Evolutionary conservation across 2,113 vertebrate genomes (phyloP).

Genomic region (Coracopsis vasa): DNA sequence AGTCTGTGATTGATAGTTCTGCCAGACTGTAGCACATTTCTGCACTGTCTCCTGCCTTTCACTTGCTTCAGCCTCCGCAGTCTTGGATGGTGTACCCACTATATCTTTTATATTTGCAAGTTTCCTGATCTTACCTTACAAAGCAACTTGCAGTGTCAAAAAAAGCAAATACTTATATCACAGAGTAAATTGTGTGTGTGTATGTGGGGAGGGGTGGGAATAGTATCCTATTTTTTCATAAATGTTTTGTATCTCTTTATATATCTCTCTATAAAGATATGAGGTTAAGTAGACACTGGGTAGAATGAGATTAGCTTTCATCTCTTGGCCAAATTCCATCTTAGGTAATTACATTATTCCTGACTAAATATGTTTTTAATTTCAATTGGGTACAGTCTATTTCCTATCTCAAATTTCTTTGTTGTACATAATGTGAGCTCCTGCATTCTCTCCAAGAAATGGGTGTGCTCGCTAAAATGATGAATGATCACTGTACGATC

Average conservation of each 20-base stretch:
- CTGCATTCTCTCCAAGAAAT: neutral
- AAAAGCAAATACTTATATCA: neutral
- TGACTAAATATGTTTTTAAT: constrained; percentile 20
- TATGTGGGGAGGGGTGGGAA: neutral
- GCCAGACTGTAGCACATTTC: neutral
- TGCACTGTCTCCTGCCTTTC: neutral
- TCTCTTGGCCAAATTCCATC: constrained; percentile 20
- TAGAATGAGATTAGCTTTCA: constrained; percentile 33
- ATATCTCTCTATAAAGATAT: neutral
- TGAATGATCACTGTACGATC: neutral
- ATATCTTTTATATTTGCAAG: neutral
- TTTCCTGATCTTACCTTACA: neutral
- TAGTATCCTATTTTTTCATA: neutral
- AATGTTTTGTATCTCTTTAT: neutral
- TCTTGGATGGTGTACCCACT: neutral
- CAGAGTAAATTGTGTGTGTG: neutral
- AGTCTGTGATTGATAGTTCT: neutral
- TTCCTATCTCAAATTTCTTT: constrained; percentile 32
- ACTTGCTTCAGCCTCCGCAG: neutral
- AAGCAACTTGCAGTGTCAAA: neutral
- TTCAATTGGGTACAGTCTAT: constrained; percentile 3
- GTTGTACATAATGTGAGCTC: neutral
- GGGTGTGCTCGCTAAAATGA: neutral
- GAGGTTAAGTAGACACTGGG: neutral
- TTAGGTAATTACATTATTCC: constrained; percentile 36